These are phyloP conservation scores for Grus americana DNA, from an alignment of 2,113 vertebrate genomes.

Conservation along the genomic window DNA sequence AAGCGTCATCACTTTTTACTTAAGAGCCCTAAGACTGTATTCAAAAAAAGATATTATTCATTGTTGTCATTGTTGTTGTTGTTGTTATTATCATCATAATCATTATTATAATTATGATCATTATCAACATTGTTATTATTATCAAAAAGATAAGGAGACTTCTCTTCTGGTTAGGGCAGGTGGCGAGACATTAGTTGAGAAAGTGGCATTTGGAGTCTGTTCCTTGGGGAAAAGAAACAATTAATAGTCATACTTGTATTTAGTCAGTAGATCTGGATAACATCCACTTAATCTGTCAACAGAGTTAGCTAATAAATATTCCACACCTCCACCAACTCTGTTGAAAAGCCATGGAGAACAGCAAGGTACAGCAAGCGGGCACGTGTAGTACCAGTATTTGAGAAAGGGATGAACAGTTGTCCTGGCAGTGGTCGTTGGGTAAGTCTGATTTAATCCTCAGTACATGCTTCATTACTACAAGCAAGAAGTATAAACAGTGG, in stretches of 20 bases:
- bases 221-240: not conserved
- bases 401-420: not conserved
- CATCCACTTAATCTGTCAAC: not conserved
- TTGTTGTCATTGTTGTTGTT: not conserved
- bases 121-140: not conserved
- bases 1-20: not conserved
- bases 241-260: not conserved
- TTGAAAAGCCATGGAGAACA: not conserved
- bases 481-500: not conserved
- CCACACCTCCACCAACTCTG: not conserved
- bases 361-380: not conserved
- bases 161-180: not conserved
- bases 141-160: not conserved
- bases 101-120: accelerated
- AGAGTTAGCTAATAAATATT: not conserved
- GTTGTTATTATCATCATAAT: not conserved
- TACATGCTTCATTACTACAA: not conserved
- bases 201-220: not conserved
- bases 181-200: not conserved
- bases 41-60: not conserved
- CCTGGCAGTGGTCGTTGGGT: not conserved
- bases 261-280: not conserved
- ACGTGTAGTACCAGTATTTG: not conserved
- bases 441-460: not conserved
- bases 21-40: not conserved